Evolutionary conservation across 2,113 vertebrate species (phyloP).

Genomic region (Tragulus kanchil): DNA sequence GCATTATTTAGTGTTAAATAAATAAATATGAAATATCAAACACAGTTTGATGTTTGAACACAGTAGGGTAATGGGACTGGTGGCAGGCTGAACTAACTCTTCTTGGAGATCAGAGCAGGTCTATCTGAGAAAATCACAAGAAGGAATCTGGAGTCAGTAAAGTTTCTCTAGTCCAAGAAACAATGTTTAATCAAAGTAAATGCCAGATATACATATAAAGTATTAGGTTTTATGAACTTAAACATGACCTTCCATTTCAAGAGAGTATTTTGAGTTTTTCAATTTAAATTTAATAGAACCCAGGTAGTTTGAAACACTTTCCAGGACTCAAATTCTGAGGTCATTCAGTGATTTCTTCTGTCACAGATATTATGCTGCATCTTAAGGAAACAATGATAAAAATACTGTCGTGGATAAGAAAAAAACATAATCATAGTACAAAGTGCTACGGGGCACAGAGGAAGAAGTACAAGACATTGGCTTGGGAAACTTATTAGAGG

Average conservation of each 20-base stretch:
- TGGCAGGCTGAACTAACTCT: neutral
- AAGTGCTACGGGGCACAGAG: neutral
- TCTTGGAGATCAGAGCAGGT: neutral
- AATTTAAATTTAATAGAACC: neutral
- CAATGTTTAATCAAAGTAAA: neutral
- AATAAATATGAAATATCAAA: constrained; percentile 5
- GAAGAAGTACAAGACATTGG: neutral
- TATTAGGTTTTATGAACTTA: neutral
- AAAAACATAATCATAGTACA: neutral
- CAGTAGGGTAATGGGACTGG: neutral
- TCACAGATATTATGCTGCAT: neutral
- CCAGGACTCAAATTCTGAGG: neutral
- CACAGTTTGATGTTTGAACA: constrained; percentile 3
- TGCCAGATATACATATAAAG: neutral
- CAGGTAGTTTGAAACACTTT: neutral
- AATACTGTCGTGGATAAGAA: neutral
- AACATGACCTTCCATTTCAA: neutral
- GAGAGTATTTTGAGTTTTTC: neutral
- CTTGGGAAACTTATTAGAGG: neutral
- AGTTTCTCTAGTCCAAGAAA: neutral
- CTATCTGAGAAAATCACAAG: neutral
- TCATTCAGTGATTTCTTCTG: neutral
- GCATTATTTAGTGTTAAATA: constrained; percentile 27
- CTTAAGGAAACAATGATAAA: neutral
- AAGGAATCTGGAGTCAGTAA: neutral